Base-by-base conservation (phyloP, 1,140 invertebrate genomes). In the Drosophila eugracilis region DNA sequence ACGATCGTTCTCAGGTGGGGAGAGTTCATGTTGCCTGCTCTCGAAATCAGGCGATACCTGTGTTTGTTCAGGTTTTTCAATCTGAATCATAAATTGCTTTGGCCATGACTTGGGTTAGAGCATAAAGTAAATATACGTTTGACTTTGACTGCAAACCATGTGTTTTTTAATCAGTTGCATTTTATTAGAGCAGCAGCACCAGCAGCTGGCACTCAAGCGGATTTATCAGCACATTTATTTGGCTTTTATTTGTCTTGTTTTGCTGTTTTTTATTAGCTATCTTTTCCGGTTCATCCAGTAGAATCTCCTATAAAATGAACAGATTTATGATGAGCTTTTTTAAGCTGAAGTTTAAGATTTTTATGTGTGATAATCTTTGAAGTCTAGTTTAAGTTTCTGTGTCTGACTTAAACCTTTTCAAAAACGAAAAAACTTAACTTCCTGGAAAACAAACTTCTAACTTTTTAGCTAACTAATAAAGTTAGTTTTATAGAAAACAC, bases 1-100 rank as follows among this genome's bases (percentile, higher is more conserved):
- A 78, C 66, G 72, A 66, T 63, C 55, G 42, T 63, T 70, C 65
- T 70, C 63, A 41, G 48, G 48, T 47, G 63, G 37, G 63, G 37
- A 67, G 59, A 65, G 59, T 50, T 39, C 42, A 63, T 42, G 62
- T 65, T 48, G 15, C 28, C 47, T 7, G 12, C 5, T 17, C 53
- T 32, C 10, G n/a, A 22, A 62, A 62, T 63, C 55, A 45, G 37
- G 9, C 44, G 21, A 37, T 24, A 7, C 14, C 26, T 22, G 42
- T 47, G 26, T 66, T 42, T 67, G 21, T 36, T 42, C 45, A 67
- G 44, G 39, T 62, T 47, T 32, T 37, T 32, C 36, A 10, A 15
- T 7, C 2, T n/a, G 12, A 30, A 30, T 28, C 21, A 34, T 9
- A 32, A 32, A 26, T 44, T 37, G 32, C 17, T 39, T 50, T 34